A percentile compares a stretch with the other conserved stretches of the same genome.
These are phyloP conservation scores for Pardalotus punctatus DNA, from an alignment of 2,113 vertebrate genomes.

Conservation along the genomic window DNA sequence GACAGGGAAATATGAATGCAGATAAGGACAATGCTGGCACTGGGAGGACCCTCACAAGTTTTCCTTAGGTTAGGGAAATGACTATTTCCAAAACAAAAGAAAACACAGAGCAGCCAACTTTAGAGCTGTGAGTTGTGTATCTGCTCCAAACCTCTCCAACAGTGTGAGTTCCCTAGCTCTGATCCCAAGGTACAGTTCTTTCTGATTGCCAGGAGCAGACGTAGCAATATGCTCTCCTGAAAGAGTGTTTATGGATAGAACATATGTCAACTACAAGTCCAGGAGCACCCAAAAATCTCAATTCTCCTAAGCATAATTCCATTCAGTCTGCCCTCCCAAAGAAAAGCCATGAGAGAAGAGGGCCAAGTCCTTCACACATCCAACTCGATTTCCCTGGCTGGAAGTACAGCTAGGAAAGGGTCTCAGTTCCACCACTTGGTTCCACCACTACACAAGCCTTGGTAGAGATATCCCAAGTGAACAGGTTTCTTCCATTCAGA, in stretches of 20 bases:
- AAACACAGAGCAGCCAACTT: neutral
- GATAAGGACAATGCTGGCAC: neutral
- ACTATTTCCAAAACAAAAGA: neutral
- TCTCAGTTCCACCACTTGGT: neutral
- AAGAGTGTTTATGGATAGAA: neutral
- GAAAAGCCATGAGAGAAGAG: neutral
- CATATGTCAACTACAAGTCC: neutral
- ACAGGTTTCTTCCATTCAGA: neutral
- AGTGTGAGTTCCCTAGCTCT: neutral
- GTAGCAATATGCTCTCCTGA: neutral
- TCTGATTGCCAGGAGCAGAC: neutral
- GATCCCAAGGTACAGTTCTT: neutral
- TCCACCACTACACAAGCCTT: neutral
- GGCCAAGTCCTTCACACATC: neutral
- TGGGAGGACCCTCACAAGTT: neutral
- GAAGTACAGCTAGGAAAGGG: neutral
- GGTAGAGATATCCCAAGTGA: neutral
- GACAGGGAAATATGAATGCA: neutral
- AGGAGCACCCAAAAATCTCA: neutral
- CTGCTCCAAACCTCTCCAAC: neutral
- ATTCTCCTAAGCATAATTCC: neutral
- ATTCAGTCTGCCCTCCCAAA: neutral
- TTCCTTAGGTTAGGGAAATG: neutral
- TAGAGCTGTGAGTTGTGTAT: neutral
- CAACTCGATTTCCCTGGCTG: accelerated